Evolutionary conservation across 2,888 invertebrate species (phyloP).

Genomic region (Morinoia aosen): DNA sequence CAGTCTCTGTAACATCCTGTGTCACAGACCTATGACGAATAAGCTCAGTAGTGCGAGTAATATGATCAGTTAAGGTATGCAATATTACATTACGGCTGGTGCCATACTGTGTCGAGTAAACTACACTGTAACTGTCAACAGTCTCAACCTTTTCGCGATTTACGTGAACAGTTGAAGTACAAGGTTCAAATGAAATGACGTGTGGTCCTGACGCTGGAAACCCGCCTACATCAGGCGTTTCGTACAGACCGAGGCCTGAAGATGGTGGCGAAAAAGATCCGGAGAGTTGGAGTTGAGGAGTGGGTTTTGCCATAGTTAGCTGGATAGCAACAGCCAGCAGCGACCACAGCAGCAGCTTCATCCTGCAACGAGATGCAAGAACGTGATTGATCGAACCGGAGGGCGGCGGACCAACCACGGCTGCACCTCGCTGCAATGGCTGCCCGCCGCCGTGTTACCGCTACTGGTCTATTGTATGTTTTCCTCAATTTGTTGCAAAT

Average conservation of each 20-base stretch:
- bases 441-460: constrained; percentile 52
- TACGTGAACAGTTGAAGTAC: constrained; percentile 7
- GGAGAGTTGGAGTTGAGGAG: background rate
- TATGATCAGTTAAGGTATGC: background rate
- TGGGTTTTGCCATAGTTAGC: background rate
- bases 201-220: background rate
- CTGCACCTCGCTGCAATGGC: constrained; percentile 53
- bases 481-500: background rate
- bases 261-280: background rate
- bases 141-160: constrained; percentile 25
- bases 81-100: background rate
- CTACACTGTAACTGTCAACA: background rate
- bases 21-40: constrained; percentile 16
- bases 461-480: constrained; percentile 1
- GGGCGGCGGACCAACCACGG: constrained; percentile 53
- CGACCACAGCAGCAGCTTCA: constrained; percentile 46
- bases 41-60: background rate
- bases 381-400: constrained; percentile 53
- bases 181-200: background rate
- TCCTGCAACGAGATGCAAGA: constrained; percentile 52
- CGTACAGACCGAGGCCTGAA: background rate
- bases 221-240: background rate
- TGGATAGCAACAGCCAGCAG: constrained; percentile 35
- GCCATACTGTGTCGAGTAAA: constrained; percentile 1
- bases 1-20: constrained; percentile 16